These are phyloP conservation scores for Aplysina aerophoba DNA, from an alignment of 37 sponge, comb jelly and placozoan genomes.

Conservation along the genomic window DNA sequence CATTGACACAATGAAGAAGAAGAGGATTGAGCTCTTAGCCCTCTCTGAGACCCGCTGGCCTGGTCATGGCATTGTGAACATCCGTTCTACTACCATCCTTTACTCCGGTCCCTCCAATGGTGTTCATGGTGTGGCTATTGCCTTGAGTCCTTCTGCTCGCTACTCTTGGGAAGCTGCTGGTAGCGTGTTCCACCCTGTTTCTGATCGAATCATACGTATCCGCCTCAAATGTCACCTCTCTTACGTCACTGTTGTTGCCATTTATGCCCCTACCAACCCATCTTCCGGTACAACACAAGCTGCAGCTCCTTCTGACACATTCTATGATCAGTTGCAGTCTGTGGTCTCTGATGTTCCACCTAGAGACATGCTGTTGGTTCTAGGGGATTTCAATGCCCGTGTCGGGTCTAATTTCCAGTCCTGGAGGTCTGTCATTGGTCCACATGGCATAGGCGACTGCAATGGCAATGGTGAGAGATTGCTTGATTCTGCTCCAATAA, in stretches of 20 bases:
- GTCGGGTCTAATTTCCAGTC: constrained; percentile 5
- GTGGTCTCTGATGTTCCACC: background rate
- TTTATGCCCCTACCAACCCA: constrained; percentile 2
- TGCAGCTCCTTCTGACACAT: background rate
- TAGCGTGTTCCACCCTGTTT: no score
- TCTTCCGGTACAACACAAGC: background rate
- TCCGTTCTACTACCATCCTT: no score
- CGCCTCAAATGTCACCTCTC: background rate
- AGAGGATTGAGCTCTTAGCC: constrained; percentile 2
- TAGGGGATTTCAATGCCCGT: constrained; percentile 16
- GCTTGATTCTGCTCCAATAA: background rate
- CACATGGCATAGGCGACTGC: background rate
- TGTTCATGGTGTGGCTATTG: no score
- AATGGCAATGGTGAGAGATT: background rate
- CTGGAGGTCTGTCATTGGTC: constrained; percentile 12
- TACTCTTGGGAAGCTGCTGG: no score
- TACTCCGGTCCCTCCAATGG: no score
- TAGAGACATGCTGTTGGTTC: background rate
- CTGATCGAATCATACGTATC: background rate
- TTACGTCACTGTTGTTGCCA: background rate
- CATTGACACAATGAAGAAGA: constrained; percentile 9
- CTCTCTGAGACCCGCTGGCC: constrained; percentile 19
- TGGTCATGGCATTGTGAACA: constrained; percentile 21
- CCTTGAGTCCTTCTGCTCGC: no score
- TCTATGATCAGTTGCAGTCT: constrained; percentile 7